Base-by-base conservation (phyloP, 2,113 vertebrate genomes). In the Cephalopholis sonnerati region DNA sequence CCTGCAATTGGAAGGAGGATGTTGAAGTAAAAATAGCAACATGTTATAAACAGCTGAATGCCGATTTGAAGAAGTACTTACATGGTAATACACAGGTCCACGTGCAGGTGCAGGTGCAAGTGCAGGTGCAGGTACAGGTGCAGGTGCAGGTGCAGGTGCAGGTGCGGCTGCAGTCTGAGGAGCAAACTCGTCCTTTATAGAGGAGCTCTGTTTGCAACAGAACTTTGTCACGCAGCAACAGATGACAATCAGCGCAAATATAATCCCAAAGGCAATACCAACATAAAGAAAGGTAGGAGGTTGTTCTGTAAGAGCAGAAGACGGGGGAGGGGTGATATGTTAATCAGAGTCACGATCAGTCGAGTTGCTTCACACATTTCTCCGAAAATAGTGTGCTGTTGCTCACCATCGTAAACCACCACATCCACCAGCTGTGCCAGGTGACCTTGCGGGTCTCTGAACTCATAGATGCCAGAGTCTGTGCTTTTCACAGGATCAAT, bases 211-310 rank as follows among this genome's bases (percentile, higher is more conserved):
- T 75, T 77, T 82, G 63, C 78, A 87, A 79, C 77, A 91, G 59
- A 66, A 86, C 65, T 57, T 88, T 54, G 16, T 88, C 20, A 82
- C 8, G n/a, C 71, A 90, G 41, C 75, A 89, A 15, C 74, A 87
- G 74, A 62, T 71, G 22, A 64, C 0, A 4, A 58, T 32, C 15
- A 54, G 5, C 0, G 3, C 7, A 17, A 76, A 0, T 8, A 72
- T 0, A 39, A 25, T 11, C 3, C 25, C 69, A 0, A 1, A 54
- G 55, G 7, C 0, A 6, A 75, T 0, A 18, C 1, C 20, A 32
- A 81, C 11, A 44, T 44, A 44, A 12, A 9, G 1, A 12, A 44
- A 12, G 8, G 41, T 12, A 44, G 41, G 41, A 27, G 0, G 0
- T 3, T 0, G 0, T 15, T 4, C 86, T 92, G 61, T 67, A 61